These are phyloP conservation scores for Rhincodon typus DNA, from an alignment of 2,797 vertebrate species.

Conservation along the genomic window DNA sequence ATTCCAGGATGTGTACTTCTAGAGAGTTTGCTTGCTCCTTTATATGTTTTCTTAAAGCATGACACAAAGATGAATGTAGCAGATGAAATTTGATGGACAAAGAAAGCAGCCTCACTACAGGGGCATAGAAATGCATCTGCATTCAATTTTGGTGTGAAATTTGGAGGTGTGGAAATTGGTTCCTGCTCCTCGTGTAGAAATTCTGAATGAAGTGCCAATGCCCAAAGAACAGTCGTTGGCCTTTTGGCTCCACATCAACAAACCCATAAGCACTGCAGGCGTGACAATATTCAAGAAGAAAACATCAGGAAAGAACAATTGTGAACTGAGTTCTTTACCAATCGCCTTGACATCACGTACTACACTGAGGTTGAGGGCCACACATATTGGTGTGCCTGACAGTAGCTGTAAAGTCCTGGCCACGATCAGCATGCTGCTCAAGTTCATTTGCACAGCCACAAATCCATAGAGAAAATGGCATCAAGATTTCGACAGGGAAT, in stretches of 20 bases:
- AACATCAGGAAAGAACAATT: not conserved
- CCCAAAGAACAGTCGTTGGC: not conserved
- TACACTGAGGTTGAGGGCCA: not conserved
- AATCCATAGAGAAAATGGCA: not conserved
- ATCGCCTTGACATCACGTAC: not conserved
- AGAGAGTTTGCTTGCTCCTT: not conserved
- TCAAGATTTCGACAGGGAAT: not conserved
- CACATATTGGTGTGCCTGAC: not conserved
- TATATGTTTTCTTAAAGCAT: not conserved
- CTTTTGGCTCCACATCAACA: not conserved
- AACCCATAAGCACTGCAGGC: not conserved
- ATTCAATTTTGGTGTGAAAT: not conserved
- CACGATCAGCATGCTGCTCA: not conserved
- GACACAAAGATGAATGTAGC: not conserved
- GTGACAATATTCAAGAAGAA: not conserved
- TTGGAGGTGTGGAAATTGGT: not conserved
- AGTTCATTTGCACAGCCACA: not conserved
- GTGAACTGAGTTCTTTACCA: not conserved
- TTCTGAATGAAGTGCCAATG: not conserved
- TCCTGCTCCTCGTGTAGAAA: not conserved
- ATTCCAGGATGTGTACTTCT: not conserved
- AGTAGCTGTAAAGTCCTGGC: not conserved
- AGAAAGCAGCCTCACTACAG: not conserved
- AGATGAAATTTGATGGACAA: not conserved
- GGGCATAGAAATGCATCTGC: not conserved